Evolutionary conservation across 2,113 vertebrate species (phyloP), one percentile per base, ranked within the genome.

Genomic region (Neotoma lepida): DNA sequence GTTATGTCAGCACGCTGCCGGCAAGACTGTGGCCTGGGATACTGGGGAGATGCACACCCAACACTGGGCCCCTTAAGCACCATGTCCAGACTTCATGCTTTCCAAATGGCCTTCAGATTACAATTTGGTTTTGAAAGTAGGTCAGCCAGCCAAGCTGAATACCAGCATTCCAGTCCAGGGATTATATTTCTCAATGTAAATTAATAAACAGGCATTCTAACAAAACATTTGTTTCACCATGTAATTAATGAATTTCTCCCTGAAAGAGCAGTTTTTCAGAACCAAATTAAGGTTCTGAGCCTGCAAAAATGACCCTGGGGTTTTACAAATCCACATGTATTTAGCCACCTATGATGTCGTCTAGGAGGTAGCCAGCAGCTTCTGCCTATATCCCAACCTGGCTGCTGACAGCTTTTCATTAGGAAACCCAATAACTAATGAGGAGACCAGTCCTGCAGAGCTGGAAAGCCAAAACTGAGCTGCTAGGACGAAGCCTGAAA

Each of bases 301-400:
- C 91, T 94, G 6, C 22, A 89, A 94, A 96, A 95, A 88, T 35
- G 74, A 85, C 26, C 80, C 70, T 71, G 56, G 56, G 70, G 63
- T 94, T 87, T 93, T 66, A 89, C 86, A 97, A 90, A 91, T 76
- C 73, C 35, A 94, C n/a, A 54, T 90, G 61, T 88, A 66, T 39
- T 26, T 61, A 66, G 4, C 78, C 49, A 35, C 39, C 64, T 77
- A 61, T 41, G 89, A 91, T 6, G 61, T 61, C 30, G 80, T 76
- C 51, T 89, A 93, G 80, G 64, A 95, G 66, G 51, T 41, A 71
- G 80, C 51, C 93, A 95, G 90, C 39, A 78, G 80, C 63, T 61
- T 86, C 70, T 91, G 76, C 64, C 76, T 87, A 18, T 51, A 26
- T 93, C 82, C 64, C 44, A 68, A 58, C 41, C 90, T 90, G 86